Evolutionary conservation across 2,888 invertebrate species (phyloP).

Genomic region (Aspidiotus destructor): DNA sequence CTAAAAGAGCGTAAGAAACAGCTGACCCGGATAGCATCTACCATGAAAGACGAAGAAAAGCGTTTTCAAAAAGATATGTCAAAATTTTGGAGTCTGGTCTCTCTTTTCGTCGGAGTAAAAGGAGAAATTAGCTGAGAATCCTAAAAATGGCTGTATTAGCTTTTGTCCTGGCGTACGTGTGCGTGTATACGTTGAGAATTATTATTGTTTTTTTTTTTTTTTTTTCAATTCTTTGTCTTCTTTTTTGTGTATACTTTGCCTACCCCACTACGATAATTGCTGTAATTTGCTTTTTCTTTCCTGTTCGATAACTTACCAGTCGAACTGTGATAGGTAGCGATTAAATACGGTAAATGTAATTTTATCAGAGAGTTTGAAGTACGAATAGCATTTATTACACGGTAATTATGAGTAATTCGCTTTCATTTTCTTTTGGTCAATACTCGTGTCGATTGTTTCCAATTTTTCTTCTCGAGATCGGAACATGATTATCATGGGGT

Average conservation of each 20-base stretch:
- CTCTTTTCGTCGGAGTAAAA: conserved; percentile 21
- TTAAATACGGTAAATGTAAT: no score
- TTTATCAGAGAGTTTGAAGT: no score
- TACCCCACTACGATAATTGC: neutral
- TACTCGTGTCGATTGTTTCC: no score
- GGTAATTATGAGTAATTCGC: no score
- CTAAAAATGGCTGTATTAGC: no score
- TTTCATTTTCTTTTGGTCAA: no score
- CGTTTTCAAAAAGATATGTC: conserved; percentile 21
- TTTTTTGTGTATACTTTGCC: neutral
- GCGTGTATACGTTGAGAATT: neutral
- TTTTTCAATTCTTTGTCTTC: neutral
- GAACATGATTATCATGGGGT: no score
- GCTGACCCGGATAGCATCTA: conserved; percentile 15
- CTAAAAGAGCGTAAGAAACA: conserved; percentile 15
- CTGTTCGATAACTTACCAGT: neutral
- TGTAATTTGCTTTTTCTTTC: no score
- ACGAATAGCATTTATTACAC: no score
- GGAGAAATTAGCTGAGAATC: neutral
- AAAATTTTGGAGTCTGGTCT: conserved; percentile 29
- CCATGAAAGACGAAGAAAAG: conserved; percentile 25
- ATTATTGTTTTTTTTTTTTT: neutral
- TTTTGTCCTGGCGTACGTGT: neutral
- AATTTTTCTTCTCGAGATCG: no score
- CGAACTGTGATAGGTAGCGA: neutral